A percentile compares a stretch with the other conserved stretches of the same genome.
Conservation (phyloP, 2,797 vertebrate species). For the Enteromius thamalakanensis region DNA sequence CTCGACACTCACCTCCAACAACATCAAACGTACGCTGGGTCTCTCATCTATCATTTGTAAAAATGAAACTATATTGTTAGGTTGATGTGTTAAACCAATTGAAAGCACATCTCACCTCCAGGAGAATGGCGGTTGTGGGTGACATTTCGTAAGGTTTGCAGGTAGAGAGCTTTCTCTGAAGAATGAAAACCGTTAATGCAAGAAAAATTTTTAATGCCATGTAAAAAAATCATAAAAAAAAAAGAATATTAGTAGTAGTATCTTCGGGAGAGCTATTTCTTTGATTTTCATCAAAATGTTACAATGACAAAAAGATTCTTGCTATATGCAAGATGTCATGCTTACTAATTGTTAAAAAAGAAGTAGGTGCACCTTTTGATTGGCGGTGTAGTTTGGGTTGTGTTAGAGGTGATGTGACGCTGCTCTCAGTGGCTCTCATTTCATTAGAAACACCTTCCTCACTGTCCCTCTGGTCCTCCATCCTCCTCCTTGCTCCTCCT, state of each 20-base stretch:
- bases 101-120: slow-evolving; percentile 70
- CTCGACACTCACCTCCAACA: slow-evolving; percentile 77
- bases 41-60: neutral
- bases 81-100: no score
- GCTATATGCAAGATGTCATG: neutral
- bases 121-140: slow-evolving; percentile 66
- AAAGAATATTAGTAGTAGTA: no score
- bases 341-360: neutral
- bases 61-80: neutral
- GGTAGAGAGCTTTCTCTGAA: slow-evolving; percentile 48
- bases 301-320: neutral
- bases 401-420: neutral
- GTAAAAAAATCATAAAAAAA: no score
- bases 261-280: no score
- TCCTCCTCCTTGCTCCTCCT: neutral
- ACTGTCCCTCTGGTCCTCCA: neutral
- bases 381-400: neutral
- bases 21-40: neutral
- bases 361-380: slow-evolving; percentile 29
- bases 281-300: neutral
- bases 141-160: slow-evolving; percentile 54
- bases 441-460: neutral
- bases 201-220: neutral
- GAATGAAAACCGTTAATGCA: neutral
- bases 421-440: neutral